phyloP scores from a whole-genome alignment of 1,140 invertebrate species.

The Pantala flavescens region DNA sequence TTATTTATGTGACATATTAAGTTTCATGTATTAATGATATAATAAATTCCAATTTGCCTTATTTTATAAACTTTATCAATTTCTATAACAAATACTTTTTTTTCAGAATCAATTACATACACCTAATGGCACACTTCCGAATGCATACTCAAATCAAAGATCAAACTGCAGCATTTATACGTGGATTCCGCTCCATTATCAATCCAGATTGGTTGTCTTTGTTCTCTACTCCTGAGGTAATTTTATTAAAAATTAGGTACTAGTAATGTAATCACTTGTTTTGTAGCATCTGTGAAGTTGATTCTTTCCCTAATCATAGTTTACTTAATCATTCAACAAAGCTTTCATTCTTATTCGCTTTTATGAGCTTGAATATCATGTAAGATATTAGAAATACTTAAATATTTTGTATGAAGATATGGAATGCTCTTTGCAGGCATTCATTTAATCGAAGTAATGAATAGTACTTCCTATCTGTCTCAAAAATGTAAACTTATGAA shows the following conservation, averaged over 20 bases:
- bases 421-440: too few relatives aligned
- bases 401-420: too few relatives aligned
- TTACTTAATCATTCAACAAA: constrained; percentile 13
- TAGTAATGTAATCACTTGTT: constrained; percentile 4
- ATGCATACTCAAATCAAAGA: constrained; percentile 96
- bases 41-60: too few relatives aligned
- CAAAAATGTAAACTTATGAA: too few relatives aligned
- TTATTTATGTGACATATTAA: too few relatives aligned
- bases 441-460: too few relatives aligned
- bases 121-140: constrained; percentile 95
- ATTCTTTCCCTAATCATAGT: not conserved
- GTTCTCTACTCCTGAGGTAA: constrained; percentile 92
- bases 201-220: constrained; percentile 90
- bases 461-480: too few relatives aligned
- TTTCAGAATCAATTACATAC: constrained; percentile 89
- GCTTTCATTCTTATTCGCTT: too few relatives aligned
- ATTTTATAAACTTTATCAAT: too few relatives aligned
- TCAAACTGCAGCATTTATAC: constrained; percentile 91
- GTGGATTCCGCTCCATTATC: constrained; percentile 91
- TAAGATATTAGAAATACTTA: too few relatives aligned
- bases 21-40: too few relatives aligned
- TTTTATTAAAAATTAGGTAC: constrained; percentile 9
- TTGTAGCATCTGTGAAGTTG: not conserved
- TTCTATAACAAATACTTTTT: constrained; percentile 19
- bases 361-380: too few relatives aligned